Conservation (phyloP, 2,888 invertebrate genomes). For the Formica aserva region DNA sequence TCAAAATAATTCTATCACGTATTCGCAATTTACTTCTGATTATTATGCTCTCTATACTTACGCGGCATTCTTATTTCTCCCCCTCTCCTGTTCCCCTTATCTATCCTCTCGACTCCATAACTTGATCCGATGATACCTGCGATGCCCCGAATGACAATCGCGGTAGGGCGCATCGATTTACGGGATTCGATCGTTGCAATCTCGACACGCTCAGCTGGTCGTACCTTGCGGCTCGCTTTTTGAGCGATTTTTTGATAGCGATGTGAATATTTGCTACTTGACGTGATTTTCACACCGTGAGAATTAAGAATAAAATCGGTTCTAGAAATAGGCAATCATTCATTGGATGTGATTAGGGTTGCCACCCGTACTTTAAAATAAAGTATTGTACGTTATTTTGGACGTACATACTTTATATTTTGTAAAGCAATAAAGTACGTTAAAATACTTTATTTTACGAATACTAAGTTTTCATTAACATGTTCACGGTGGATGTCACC, state of each 20-base stretch:
- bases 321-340: background rate
- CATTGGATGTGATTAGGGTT: too few relatives aligned
- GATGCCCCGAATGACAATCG: constrained; percentile 58
- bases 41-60: constrained; percentile 84
- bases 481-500: too few relatives aligned
- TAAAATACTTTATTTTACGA: too few relatives aligned
- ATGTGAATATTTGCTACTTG: background rate
- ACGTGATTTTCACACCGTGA: background rate
- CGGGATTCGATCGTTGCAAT: constrained; percentile 61
- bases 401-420: too few relatives aligned
- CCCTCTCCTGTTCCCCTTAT: constrained; percentile 28
- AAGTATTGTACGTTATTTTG: too few relatives aligned
- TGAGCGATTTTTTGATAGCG: background rate
- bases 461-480: too few relatives aligned
- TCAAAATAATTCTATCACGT: constrained; percentile 75
- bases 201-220: constrained; percentile 46
- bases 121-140: constrained; percentile 32
- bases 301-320: background rate
- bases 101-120: constrained; percentile 10
- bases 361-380: too few relatives aligned
- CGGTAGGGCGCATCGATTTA: constrained; percentile 65
- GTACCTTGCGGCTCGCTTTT: background rate
- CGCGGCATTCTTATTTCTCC: constrained; percentile 77
- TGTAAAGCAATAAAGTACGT: too few relatives aligned
- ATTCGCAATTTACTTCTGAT: constrained; percentile 85